These are phyloP conservation scores for Mormyrus hasselquistii DNA, from an alignment of 2,797 vertebrate genomes.

Conservation along the genomic window DNA sequence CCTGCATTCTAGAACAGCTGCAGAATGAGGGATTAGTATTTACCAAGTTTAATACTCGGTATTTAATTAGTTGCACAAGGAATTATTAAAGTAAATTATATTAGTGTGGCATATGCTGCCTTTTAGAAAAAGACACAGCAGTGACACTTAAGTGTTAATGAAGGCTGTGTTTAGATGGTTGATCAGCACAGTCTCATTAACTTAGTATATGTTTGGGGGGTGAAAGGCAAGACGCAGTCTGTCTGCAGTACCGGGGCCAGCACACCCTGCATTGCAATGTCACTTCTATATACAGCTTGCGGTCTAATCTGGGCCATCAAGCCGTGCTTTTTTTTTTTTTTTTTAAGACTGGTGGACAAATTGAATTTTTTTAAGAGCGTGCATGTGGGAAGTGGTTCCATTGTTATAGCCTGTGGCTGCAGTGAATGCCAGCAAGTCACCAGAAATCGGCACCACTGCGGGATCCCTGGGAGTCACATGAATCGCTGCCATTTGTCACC, in stretches of 20 bases:
- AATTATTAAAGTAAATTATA: neutral
- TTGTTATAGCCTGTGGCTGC: neutral
- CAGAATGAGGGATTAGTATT: neutral
- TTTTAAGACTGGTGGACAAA: neutral
- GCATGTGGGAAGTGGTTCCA: neutral
- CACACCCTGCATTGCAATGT: neutral
- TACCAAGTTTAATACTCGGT: neutral
- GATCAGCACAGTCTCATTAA: neutral
- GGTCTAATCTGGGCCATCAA: neutral
- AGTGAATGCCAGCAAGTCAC: neutral
- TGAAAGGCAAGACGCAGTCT: neutral
- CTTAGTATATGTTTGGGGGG: neutral
- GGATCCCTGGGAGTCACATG: neutral
- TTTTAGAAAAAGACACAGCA: neutral
- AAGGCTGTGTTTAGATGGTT: neutral
- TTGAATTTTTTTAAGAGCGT: neutral
- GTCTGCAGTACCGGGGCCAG: neutral
- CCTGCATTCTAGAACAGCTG: neutral
- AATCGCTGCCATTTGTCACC: neutral
- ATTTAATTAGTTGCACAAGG: neutral
- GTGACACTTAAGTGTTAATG: neutral
- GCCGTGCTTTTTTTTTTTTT: neutral
- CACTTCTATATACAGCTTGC: neutral
- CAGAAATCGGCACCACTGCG: neutral
- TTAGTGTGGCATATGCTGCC: neutral